These are phyloP conservation scores for Crossocerus cetratus DNA, from an alignment of 2,888 invertebrate genomes.

Conservation along the genomic window DNA sequence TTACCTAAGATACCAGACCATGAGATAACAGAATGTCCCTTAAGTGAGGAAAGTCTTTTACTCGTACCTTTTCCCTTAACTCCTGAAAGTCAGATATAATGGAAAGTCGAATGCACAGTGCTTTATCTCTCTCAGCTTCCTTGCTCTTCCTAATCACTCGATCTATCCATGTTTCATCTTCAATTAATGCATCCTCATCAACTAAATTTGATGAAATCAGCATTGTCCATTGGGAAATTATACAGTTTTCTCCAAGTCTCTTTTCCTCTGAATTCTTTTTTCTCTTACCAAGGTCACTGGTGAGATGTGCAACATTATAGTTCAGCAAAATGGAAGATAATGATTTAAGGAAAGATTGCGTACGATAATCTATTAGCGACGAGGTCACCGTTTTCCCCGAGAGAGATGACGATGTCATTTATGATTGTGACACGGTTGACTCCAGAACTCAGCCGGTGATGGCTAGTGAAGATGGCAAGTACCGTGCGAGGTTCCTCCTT, in stretches of 20 bases:
- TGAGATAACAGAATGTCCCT: background rate
- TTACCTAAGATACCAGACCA: slow-evolving; percentile 19
- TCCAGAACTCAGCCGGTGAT: slow-evolving; percentile 77
- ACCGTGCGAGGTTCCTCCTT: slow-evolving; percentile 60
- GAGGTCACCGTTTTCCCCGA: slow-evolving; percentile 77
- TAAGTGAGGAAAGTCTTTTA: background rate
- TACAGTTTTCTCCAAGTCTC: too few relatives aligned
- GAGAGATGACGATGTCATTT: slow-evolving; percentile 70
- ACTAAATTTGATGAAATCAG: too few relatives aligned
- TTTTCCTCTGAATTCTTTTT: too few relatives aligned
- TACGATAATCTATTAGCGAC: slow-evolving; percentile 58
- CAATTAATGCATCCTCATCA: too few relatives aligned
- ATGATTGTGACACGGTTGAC: slow-evolving; percentile 75
- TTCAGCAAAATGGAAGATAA: background rate
- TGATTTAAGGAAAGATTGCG: background rate
- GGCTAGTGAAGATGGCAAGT: slow-evolving; percentile 69
- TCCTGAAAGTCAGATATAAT: slow-evolving; percentile 72
- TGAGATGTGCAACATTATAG: too few relatives aligned
- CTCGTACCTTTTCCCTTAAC: slow-evolving; percentile 66
- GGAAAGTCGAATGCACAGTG: slow-evolving; percentile 62
- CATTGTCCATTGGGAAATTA: too few relatives aligned
- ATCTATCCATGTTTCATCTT: background rate
- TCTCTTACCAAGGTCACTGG: too few relatives aligned
- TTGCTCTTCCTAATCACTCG: slow-evolving; percentile 17
- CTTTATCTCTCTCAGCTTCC: slow-evolving; percentile 57